Evolutionary conservation across 1,140 invertebrate genomes (phyloP).

Genomic region (Condylostylus longicornis): DNA sequence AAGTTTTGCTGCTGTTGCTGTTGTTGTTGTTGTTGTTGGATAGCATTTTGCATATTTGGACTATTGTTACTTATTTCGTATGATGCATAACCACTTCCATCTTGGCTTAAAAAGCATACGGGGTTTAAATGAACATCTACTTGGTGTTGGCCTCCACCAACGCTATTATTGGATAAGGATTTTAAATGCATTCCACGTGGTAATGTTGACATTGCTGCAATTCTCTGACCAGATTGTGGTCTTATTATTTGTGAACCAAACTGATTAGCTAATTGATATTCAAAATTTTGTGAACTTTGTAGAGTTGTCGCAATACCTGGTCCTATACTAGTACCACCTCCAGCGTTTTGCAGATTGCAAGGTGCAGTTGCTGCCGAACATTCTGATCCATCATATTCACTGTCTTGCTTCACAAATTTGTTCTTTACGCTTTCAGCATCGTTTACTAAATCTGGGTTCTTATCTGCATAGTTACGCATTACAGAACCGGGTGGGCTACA

Average conservation of each 20-base stretch:
- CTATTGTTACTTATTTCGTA: too few relatives aligned
- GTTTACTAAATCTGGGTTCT: conserved; percentile 61
- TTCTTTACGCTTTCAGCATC: conserved; percentile 52
- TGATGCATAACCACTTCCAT: conserved; percentile 52
- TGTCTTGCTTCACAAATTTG: conserved; percentile 34
- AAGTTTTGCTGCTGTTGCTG: conserved; percentile 36
- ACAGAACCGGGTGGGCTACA: conserved; percentile 27
- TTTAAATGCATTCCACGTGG: conserved; percentile 34
- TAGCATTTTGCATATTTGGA: conserved; percentile 12
- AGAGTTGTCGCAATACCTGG: conserved; percentile 31
- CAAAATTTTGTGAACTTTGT: too few relatives aligned
- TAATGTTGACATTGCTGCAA: conserved; percentile 35
- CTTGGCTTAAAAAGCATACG: conserved; percentile 50
- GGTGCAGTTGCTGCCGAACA: conserved; percentile 20
- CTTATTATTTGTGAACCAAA: conserved; percentile 11
- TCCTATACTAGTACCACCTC: conserved; percentile 31
- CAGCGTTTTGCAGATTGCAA: conserved; percentile 24
- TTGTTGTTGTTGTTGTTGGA: conserved; percentile 11
- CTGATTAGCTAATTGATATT: conserved; percentile 24
- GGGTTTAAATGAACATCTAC: conserved; percentile 52
- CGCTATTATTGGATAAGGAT: conserved; percentile 10
- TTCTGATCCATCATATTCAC: conserved; percentile 27
- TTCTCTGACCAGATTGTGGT: conserved; percentile 4
- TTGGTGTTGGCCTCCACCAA: conserved; percentile 33
- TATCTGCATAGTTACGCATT: conserved; percentile 43